A percentile compares a stretch with the other conserved stretches of the same genome.
These are phyloP conservation scores for Sinosuthora webbiana DNA, from an alignment of 2,113 vertebrate species.

Conservation along the genomic window DNA sequence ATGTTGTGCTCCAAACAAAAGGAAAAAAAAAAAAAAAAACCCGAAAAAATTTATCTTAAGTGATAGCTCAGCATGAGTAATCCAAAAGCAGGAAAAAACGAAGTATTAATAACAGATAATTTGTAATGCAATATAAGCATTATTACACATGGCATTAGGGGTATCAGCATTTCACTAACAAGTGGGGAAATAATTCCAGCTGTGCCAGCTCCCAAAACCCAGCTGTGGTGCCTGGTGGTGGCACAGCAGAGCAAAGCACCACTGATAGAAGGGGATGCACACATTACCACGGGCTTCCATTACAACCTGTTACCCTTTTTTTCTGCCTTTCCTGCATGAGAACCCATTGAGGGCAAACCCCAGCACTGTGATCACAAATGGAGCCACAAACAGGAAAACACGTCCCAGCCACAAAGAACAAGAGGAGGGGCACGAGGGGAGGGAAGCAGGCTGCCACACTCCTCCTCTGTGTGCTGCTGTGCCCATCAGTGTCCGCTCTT, in stretches of 20 bases:
- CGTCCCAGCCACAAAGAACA: background rate
- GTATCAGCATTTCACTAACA: background rate
- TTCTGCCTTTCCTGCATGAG: background rate
- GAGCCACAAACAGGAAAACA: background rate
- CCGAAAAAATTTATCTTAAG: background rate
- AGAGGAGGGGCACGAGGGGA: background rate
- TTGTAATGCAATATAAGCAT: background rate
- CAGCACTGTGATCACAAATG: background rate
- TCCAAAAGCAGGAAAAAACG: background rate
- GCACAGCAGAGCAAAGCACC: background rate
- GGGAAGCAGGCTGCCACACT: background rate
- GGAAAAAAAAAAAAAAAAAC: no score
- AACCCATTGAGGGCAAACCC: background rate
- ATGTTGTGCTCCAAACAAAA: background rate
- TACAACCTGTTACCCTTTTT: background rate
- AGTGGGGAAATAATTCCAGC: background rate
- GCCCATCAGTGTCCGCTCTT: background rate
- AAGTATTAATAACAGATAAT: background rate
- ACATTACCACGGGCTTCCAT: background rate
- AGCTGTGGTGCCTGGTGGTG: fast-evolving
- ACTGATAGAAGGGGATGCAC: background rate
- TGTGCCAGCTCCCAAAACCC: no score
- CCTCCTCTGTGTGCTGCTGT: background rate
- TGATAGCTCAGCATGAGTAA: background rate
- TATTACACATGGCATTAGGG: background rate